phyloP scores from a whole-genome alignment of 2,888 invertebrate species.

The Pseudanteris insignis region DNA sequence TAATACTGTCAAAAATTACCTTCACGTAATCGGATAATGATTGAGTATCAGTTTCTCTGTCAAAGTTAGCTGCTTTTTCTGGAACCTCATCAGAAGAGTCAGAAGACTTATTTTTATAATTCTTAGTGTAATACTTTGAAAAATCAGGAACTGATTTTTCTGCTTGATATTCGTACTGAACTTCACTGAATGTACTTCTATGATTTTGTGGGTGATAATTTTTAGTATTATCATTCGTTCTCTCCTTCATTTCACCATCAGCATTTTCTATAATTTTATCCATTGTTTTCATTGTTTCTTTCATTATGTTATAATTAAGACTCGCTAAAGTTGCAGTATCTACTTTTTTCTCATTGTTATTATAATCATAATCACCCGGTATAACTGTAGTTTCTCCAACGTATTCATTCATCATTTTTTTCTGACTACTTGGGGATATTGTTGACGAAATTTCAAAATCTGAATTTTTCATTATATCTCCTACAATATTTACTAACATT shows the following conservation, averaged over 20 bases:
- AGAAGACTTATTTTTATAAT: constrained; percentile 28
- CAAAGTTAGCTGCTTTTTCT: constrained; percentile 37
- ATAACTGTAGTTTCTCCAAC: neutral
- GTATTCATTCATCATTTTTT: neutral
- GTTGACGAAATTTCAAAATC: constrained; percentile 21
- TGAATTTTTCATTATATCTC: constrained; percentile 51
- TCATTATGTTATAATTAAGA: constrained; percentile 27
- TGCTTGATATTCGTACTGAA: constrained; percentile 50
- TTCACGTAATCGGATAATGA: constrained; percentile 60
- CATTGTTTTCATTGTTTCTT: neutral
- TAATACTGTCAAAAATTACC: constrained; percentile 63
- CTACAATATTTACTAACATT: constrained; percentile 50
- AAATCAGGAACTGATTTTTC: constrained; percentile 47
- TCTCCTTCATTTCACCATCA: neutral
- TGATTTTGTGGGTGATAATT: constrained; percentile 61
- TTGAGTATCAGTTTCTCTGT: constrained; percentile 42
- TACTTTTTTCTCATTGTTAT: neutral
- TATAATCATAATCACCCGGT: constrained; percentile 2
- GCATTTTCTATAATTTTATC: neutral
- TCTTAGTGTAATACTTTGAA: constrained; percentile 44
- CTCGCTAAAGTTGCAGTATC: constrained; percentile 6
- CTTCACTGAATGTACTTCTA: constrained; percentile 60
- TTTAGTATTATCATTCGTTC: constrained; percentile 31
- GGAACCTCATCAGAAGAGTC: constrained; percentile 5
- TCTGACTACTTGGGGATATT: neutral